Base-by-base conservation (phyloP, 2,113 vertebrate genomes). In the Rhagologus leucostigma region DNA sequence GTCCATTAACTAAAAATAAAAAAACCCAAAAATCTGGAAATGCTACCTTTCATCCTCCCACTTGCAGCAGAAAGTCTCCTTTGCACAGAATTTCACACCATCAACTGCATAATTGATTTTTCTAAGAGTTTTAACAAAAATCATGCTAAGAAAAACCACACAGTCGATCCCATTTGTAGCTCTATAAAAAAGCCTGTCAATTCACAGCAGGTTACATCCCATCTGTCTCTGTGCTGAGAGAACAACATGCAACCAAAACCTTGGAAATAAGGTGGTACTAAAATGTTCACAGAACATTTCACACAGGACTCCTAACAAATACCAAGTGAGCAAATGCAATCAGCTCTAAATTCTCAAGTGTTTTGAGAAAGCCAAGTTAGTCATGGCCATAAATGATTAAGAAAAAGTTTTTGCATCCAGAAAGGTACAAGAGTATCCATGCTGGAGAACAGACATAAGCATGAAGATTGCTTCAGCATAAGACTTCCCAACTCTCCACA, bases 131-230 rank as follows among this genome's bases (percentile, higher is more conserved):
- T 33, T 22, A 79, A 79, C 29, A 73, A 53, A 84, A 76, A 33
- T 26, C 37, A 76, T 18, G 24, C 78, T 37, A 47, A 82, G 19
- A 53, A 83, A 89, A 82, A 62, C 4, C 18, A 49, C 11, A 10
- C 2, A 55, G 35, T 24, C 0, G 0, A n/a, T 62, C 21, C 21
- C 17, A 50, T 82, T 65, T 68, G 62, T 41, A 41, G 62, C 29
- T 87, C 86, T 57, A 53, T 17, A 57, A 64, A 69, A 84, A 73
- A 86, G 16, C 20, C 26, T 60, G 46, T 67, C 39, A 86, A 26
- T 55, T 69, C 68, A 76, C 27, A 41, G 74, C 32, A 88, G 16
- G 35, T 29, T 57, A 39, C 50, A 50, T 64, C 42, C 39, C 75
- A 52, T 55, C 68, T 64, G 55, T 39, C 41, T 60, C n/a, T 76